Percentiles rank a stretch among this genome's conserved stretches.
These are phyloP conservation scores for Okapia johnstoni DNA, from an alignment of 2,113 vertebrate species.

Conservation along the genomic window DNA sequence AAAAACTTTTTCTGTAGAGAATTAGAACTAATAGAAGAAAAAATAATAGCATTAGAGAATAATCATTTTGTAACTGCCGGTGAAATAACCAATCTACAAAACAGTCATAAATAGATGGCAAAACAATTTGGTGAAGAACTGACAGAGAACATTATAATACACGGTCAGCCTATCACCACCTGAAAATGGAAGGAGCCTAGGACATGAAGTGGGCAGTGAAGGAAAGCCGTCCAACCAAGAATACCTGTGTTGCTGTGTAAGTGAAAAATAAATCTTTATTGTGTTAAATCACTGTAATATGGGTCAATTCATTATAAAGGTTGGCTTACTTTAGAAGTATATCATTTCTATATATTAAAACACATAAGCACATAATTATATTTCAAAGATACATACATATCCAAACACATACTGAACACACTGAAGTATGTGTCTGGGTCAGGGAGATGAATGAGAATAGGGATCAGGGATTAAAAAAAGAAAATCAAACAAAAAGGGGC, in stretches of 20 bases:
- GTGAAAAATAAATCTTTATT: slow-evolving; percentile 49
- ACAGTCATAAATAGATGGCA: background rate
- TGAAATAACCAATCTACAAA: background rate
- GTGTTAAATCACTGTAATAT: slow-evolving; percentile 13
- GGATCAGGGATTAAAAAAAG: background rate
- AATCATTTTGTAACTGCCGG: background rate
- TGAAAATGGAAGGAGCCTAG: background rate
- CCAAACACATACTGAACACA: slow-evolving; percentile 4
- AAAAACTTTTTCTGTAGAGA: slow-evolving; percentile 9
- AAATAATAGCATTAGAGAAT: background rate
- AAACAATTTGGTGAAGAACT: background rate
- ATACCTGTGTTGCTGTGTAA: background rate
- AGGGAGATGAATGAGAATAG: background rate
- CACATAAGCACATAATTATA: background rate
- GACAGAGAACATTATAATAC: background rate
- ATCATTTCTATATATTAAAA: slow-evolving; percentile 26
- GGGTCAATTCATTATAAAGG: background rate
- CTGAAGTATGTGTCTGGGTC: background rate
- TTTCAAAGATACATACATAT: background rate
- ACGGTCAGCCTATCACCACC: background rate
- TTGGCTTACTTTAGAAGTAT: slow-evolving; percentile 27
- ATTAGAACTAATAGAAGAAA: slow-evolving; percentile 21
- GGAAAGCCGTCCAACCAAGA: background rate
- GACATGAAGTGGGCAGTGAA: background rate
- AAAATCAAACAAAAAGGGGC: background rate